Evolutionary conservation across 2,113 vertebrate species (phyloP), one percentile per base, ranked within the genome.

Genomic region (Calypte anna): DNA sequence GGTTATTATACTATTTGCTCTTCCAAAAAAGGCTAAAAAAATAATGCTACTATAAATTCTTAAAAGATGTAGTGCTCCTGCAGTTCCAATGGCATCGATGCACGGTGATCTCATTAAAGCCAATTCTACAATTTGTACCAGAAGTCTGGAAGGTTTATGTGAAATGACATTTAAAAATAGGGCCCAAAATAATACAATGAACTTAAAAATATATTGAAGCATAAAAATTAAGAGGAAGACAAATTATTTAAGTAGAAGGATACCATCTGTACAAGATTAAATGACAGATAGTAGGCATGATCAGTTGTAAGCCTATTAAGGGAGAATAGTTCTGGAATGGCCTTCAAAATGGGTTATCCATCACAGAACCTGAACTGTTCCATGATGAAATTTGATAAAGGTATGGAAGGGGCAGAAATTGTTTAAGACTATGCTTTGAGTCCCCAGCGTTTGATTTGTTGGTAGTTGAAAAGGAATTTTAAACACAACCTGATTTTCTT

Each of bases 121-220:
- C 31, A 55, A 18, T 33, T 80, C 55, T 72, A 43, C 38, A 46
- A 66, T 66, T 80, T 48, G 22, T 57, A 51, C 46, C 51, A 74
- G 72, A 51, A 43, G 40, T 31, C 76, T 30, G 31, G 27, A 67
- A 92, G 19, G 73, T 43, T 46, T 72, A 6, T 5, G 15, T 22
- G 46, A 77, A 91, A 19, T 78, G 91, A 91, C 86, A 91, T 67
- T 86, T 94, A 88, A 92, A 92, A 91, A 94, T 70, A 94, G 89
- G 64, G 28, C 77, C 83, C 86, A 93, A 94, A 94, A 86, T 92
- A 93, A 94, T 81, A 81, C 55, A 21, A 64, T 31, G 89, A 93
- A 70, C 83, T 93, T 96, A 93, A 93, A 91, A 96, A 96, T 94
- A 93, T 86, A 96, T 94, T 93, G 89, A 92, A 80, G 68, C 43